Evolutionary conservation across 2,113 vertebrate genomes (phyloP), one percentile per base, ranked within the genome.

Genomic region (Lepus europaeus): DNA sequence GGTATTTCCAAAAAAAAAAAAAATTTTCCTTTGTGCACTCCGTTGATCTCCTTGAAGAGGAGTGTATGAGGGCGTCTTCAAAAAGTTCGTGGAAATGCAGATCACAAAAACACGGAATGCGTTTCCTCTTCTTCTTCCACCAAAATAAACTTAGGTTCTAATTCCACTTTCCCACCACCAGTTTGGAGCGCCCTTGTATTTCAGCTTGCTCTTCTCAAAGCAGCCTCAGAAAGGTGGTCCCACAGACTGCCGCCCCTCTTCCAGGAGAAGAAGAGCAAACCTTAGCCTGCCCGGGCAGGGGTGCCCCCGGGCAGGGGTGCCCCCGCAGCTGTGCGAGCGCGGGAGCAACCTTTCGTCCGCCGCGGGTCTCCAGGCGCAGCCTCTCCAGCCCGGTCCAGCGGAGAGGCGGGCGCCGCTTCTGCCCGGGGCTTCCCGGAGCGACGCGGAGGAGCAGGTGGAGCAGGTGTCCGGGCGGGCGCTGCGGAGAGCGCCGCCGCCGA

Each of bases 21-120:
- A 92, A 59, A 89, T 61, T 77, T 89, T 87, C 53, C 29, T 93
- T 87, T 80, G 31, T 84, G 53, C 25, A 70, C 16, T 80, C 68
- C 33, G 77, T 39, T 73, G 53, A 78, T 92, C 61, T 78, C 16
- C 64, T 82, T 66, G 23, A 89, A 78, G 45, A 83, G 56, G 22
- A 84, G 0, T 11, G 2, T 16, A 16, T 59, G 17, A 17, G 56
- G 56, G 17, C 12, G 17, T 59, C 17, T 59, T 59, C 56, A 59
- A 17, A 59, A 59, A 59, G 56, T 17, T 59, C 5, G 56, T 59
- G 17, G 56, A 59, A 56, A 59, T 59, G 56, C 56, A 17, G 12
- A 59, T 59, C 17, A 59, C 17, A 17, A 59, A 59, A 59, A 59
- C 2, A 17, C 56, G 12, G 56, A 17, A 59, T 3, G 56, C 56